Evolutionary conservation across 2,113 vertebrate species (phyloP).

Genomic region (Otocyon megalotis): DNA sequence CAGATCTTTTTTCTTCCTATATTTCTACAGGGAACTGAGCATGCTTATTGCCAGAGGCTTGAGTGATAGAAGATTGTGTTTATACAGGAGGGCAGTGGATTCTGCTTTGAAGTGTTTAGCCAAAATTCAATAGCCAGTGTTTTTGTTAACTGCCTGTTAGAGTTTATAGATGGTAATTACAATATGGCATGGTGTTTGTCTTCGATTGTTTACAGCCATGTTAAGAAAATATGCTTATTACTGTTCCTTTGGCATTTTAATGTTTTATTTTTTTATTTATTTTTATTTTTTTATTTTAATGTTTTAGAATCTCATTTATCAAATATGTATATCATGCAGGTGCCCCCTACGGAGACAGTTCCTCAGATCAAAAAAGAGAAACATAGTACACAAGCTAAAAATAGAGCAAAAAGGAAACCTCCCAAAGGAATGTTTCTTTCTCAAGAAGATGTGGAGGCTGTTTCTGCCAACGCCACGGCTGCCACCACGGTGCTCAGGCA

Average conservation of each 20-base stretch:
- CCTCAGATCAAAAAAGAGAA: slow-evolving; percentile 93
- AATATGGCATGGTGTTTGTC: neutral
- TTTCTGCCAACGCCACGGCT: slow-evolving; percentile 92
- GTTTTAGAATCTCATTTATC: slow-evolving; percentile 30
- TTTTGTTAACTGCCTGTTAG: neutral
- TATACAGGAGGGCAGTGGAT: neutral
- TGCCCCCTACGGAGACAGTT: slow-evolving; percentile 86
- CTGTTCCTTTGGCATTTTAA: neutral
- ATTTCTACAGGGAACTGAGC: neutral
- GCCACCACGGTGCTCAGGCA: slow-evolving; percentile 93
- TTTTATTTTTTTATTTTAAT: neutral
- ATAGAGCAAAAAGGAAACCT: slow-evolving; percentile 95
- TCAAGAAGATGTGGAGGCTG: slow-evolving; percentile 93
- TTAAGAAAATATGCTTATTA: neutral
- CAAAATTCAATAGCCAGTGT: rapidly evolving
- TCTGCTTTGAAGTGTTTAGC: neutral
- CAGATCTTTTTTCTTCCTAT: neutral
- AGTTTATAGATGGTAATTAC: neutral
- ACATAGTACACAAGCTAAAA: slow-evolving; percentile 92
- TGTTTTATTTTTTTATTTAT: neutral
- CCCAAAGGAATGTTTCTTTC: slow-evolving; percentile 98
- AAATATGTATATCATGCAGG: slow-evolving; percentile 82
- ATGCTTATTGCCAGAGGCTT: neutral
- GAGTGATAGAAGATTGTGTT: neutral
- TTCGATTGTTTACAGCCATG: neutral